Base-by-base conservation (phyloP, 2,888 invertebrate genomes). In the Dinocampus coccinellae region DNA sequence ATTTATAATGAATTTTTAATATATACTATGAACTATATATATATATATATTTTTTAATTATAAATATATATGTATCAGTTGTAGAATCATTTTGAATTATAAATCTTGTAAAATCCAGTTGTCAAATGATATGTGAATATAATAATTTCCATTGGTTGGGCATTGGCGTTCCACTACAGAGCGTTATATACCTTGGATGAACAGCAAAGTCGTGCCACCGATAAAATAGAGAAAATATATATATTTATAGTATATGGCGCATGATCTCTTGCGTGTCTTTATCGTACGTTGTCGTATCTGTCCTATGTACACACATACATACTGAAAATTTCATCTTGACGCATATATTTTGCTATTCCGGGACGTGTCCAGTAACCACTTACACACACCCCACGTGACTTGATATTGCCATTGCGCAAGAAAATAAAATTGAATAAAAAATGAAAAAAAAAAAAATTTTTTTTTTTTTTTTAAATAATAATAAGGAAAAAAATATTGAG, bases 141-240 rank as follows among this genome's bases (percentile, higher is more conserved):
- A 69, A 69, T 69, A 69, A 62, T 69, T 62, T 69, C 69, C 69
- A n/a, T n/a, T n/a, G 69, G 69, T 69, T 62, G 62, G 53, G 20
- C 34, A 33, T 58, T 26, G 26, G 57, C 52, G 61, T 39, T 55
- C 34, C 20, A 33, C 52, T 6, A 22, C 52, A 16, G 22, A 20
- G 34, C 52, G 29, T 36, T n/a, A n/a, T n/a, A 20, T 22, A 52
- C 33, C n/a, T n/a, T 26, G 62, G 69, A 62, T 69, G 63, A 69
- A 62, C 62, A 62, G 34, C 69, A 36, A 13, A 33, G 62, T 36
- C 61, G 36, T 52, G 69, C 53, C 62, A 68, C 60, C n/a, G 69
- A 62, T 53, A 61, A 61, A 61, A 61, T 61, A 36, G 34, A 62
- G 13, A 29, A 29, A 26, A 26, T 58, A 33, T 34, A 33, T 22